phyloP scores from a whole-genome alignment of 2,797 vertebrate species.

The Chromis chromis region DNA sequence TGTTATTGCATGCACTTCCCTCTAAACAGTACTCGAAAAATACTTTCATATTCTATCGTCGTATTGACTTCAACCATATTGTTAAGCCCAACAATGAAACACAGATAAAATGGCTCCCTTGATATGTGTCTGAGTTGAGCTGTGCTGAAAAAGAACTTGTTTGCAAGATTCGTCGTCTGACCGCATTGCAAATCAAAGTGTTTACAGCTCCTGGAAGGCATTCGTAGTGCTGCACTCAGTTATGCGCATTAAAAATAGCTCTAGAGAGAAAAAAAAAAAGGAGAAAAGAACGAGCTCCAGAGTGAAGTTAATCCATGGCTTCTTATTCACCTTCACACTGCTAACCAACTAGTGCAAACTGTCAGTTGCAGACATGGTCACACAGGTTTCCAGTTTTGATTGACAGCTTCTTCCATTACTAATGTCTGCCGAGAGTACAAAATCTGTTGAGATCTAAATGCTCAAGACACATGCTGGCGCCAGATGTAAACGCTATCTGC shows the following conservation, averaged over 20 bases:
- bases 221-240: background rate
- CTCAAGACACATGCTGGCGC: background rate
- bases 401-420: background rate
- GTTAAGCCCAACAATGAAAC: background rate
- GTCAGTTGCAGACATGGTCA: no score
- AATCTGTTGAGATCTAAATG: background rate
- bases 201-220: slow-evolving; percentile 2
- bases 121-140: background rate
- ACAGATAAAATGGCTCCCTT: background rate
- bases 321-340: background rate
- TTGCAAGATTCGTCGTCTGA: background rate
- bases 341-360: background rate
- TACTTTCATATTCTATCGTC: background rate
- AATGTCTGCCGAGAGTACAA: background rate
- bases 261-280: background rate
- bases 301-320: background rate
- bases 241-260: background rate
- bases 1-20: background rate
- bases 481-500: background rate
- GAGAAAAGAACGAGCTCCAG: background rate
- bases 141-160: background rate
- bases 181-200: slow-evolving; percentile 7
- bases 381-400: no score
- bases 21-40: background rate
- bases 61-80: background rate